Conservation (phyloP, 1,140 invertebrate species). For the Octopus sinensis region DNA sequence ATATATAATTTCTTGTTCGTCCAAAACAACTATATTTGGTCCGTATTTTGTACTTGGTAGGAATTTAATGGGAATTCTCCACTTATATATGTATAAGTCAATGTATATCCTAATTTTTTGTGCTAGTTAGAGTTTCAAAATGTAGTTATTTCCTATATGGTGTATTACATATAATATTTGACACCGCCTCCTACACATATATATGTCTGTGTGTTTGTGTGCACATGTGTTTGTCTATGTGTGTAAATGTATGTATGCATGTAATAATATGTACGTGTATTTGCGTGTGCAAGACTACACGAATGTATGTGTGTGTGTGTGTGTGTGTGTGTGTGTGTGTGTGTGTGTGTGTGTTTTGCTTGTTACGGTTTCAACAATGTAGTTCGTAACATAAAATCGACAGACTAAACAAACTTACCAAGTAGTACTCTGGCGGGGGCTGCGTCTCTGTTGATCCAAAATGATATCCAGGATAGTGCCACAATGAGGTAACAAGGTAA, state of each 20-base stretch:
- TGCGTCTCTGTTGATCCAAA: constrained; percentile 75
- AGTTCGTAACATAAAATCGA: no score
- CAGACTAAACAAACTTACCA: constrained; percentile 53
- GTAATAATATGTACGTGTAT: background rate
- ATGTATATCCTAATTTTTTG: no score
- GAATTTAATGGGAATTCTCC: no score
- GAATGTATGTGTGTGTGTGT: background rate
- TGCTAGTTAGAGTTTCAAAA: no score
- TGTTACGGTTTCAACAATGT: background rate
- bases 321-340: background rate
- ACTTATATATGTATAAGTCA: no score
- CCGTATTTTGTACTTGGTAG: no score
- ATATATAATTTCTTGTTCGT: no score
- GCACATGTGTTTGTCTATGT: background rate
- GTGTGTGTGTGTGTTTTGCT: background rate
- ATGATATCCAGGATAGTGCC: constrained; percentile 92
- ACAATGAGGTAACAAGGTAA: constrained; percentile 92
- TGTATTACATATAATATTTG: no score
- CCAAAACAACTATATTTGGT: no score
- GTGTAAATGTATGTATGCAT: background rate
- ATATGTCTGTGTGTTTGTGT: background rate
- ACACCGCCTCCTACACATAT: no score
- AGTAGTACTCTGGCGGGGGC: constrained; percentile 64
- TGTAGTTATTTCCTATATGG: no score
- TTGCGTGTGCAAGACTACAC: background rate